Base-by-base conservation (phyloP, 2,797 vertebrate genomes). In the Silurus lanzhouensis region DNA sequence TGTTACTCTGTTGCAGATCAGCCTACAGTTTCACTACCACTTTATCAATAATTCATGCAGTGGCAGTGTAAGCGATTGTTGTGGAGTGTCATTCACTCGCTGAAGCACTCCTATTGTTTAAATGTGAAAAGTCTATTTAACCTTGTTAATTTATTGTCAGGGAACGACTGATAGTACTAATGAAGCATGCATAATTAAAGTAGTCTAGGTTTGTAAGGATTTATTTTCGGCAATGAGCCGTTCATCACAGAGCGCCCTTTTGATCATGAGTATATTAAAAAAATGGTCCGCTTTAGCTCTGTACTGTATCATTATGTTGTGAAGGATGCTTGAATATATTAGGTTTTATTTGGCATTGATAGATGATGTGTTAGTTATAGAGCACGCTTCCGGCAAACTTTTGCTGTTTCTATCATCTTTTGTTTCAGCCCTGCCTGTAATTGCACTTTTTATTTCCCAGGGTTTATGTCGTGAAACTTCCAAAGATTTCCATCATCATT, bases 11-110 rank as follows among this genome's bases (percentile, higher is more conserved):
- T 71, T 68, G 60, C 63, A 31, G 48, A 88, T 81, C 46, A 48
- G 71, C 57, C 10, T 71, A 60, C 60, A 74, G 52, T 86, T 81
- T 81, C 63, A 71, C 76, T 70, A 61, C 77, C 38, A 58, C 27
- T 83, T 83, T 82, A 88, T 90, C 83, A 86, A 85, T 87, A 84
- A 86, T 88, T 88, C 84, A 88, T 70, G 83, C 27, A 12, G 22
- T 70, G 31, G 71, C 38, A 83, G 83, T 60, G 81, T 75, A 85
- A 76, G 78, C 46, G 63, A 52, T 80, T 86, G 79, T 67, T 88
- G 22, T 88, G 64, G 60, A 74, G 85, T 83, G 87, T 87, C 87
- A 87, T 80, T 86, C 81, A 85, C 12, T 46, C 48, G n/a, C 20
- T 67, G 64, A 70, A 77, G 84, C 38, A 66, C 58, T 7, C 8